A percentile compares a stretch with the other conserved stretches of the same genome.
phyloP scores from a whole-genome alignment of 2,888 invertebrate species.

The Troides oblongomaculatus region DNA sequence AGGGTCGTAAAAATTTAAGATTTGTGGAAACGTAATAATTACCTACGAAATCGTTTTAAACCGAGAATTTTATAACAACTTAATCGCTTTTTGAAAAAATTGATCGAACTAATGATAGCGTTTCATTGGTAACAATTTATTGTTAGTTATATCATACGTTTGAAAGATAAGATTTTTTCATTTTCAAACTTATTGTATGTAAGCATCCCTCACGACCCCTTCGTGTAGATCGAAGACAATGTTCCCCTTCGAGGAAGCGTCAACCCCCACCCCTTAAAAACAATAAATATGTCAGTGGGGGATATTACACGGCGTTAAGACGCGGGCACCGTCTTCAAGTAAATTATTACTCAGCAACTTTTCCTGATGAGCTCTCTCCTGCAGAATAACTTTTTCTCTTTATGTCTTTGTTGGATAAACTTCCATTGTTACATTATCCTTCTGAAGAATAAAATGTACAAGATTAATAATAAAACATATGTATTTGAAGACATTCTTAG shows the following conservation, averaged over 20 bases:
- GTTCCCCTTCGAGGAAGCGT: slow-evolving; percentile 44
- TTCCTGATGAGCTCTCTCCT: slow-evolving; percentile 68
- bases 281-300: slow-evolving; percentile 78
- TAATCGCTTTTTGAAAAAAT: slow-evolving; percentile 30
- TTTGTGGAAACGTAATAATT: slow-evolving; percentile 31
- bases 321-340: slow-evolving; percentile 58
- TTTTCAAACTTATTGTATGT: slow-evolving; percentile 23
- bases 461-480: not conserved
- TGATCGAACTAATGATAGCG: slow-evolving; percentile 24
- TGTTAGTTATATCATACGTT: slow-evolving; percentile 2
- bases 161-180: slow-evolving; percentile 17
- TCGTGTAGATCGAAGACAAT: slow-evolving; percentile 36
- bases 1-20: slow-evolving; percentile 36
- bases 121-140: slow-evolving; percentile 12
- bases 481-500: not conserved
- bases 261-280: slow-evolving; percentile 63
- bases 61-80: slow-evolving; percentile 32
- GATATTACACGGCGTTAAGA: slow-evolving; percentile 71
- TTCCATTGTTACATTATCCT: slow-evolving; percentile 42
- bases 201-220: slow-evolving; percentile 38
- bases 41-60: slow-evolving; percentile 31
- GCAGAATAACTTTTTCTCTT: slow-evolving; percentile 74
- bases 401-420: slow-evolving; percentile 61
- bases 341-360: slow-evolving; percentile 75
- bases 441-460: not conserved